Percentiles rank a stretch among this genome's conserved stretches.
Evolutionary conservation across 2,797 vertebrate species (phyloP).

Genomic region (Clarias fuscus): DNA sequence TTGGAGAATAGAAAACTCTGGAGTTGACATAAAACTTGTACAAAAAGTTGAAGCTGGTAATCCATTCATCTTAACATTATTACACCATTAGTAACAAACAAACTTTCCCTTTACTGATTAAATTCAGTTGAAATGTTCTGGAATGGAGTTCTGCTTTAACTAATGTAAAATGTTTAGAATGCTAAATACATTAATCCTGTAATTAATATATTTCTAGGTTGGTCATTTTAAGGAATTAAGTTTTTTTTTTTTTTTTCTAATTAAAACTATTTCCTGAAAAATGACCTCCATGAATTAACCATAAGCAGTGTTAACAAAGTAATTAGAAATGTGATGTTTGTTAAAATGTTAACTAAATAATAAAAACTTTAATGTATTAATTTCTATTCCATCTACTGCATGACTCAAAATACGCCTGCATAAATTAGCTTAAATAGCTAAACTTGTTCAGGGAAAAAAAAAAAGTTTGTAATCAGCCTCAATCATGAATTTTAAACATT

Average conservation of each 20-base stretch:
- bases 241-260: neutral
- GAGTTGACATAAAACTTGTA: neutral
- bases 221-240: neutral
- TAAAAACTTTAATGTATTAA: neutral
- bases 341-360: neutral
- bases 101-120: neutral
- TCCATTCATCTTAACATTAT: neutral
- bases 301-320: neutral
- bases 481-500: neutral
- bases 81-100: neutral
- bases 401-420: neutral
- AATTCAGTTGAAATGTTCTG: too few relatives aligned
- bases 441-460: neutral
- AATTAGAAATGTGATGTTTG: neutral
- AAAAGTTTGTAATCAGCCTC: neutral
- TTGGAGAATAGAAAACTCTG: neutral
- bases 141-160: too few relatives aligned
- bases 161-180: neutral
- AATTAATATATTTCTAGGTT: neutral
- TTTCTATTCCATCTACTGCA: neutral
- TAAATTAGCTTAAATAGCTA: neutral
- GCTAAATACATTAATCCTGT: neutral
- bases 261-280: neutral
- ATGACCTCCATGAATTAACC: neutral
- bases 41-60: neutral